These are phyloP conservation scores for Cyclophora punctaria DNA, from an alignment of 2,888 invertebrate species.

Conservation along the genomic window DNA sequence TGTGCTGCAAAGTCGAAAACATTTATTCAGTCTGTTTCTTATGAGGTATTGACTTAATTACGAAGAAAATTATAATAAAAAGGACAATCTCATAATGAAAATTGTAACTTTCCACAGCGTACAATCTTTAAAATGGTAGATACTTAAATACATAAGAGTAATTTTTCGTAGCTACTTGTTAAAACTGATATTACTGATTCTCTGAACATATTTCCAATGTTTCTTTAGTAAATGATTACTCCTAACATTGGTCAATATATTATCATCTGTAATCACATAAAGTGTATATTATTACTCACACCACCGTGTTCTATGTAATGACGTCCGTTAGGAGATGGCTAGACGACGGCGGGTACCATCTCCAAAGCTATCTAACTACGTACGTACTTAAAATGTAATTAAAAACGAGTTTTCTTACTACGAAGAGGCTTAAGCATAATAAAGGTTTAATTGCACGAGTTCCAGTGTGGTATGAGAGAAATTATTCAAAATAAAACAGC, in stretches of 20 bases:
- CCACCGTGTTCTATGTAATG: conserved; percentile 30
- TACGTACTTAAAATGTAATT: conserved; percentile 54
- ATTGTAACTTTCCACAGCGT: no score
- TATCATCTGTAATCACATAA: conserved; percentile 20
- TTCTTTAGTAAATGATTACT: neutral
- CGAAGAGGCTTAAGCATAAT: conserved; percentile 40
- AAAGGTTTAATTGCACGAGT: conserved; percentile 52
- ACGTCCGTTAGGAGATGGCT: conserved; percentile 32
- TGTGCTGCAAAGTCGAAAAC: no score
- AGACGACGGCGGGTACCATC: conserved; percentile 28
- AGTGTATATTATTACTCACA: conserved; percentile 15
- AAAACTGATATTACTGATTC: no score
- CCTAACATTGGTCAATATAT: conserved; percentile 1
- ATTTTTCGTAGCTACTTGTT: no score
- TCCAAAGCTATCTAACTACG: conserved; percentile 37
- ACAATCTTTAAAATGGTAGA: no score
- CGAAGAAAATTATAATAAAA: no score
- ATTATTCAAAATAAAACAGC: conserved; percentile 34
- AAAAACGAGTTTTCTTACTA: conserved; percentile 53
- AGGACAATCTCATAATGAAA: no score
- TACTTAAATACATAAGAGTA: no score
- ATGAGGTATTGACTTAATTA: no score
- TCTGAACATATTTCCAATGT: no score
- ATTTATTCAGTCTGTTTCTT: no score
- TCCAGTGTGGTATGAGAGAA: conserved; percentile 29